These are phyloP conservation scores for Crypturellus tataupa DNA, from an alignment of 2,797 vertebrate species.

Conservation along the genomic window DNA sequence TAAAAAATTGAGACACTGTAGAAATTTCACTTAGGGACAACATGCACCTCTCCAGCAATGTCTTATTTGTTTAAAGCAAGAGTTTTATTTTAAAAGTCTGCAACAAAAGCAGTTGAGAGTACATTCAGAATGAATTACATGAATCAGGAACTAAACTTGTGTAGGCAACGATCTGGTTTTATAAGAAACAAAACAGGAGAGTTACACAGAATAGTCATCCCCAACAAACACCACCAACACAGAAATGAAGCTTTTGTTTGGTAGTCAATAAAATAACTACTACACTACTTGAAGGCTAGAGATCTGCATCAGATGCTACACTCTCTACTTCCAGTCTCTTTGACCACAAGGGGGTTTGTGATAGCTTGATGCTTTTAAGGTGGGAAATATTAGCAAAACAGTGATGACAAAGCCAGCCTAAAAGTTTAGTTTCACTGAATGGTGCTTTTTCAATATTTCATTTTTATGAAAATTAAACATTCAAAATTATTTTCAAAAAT, in stretches of 20 bases:
- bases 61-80: slow-evolving; percentile 53
- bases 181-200: background rate
- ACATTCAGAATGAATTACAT: slow-evolving; percentile 66
- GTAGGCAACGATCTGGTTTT: background rate
- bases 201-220: background rate
- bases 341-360: background rate
- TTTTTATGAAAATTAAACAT: too few relatives aligned
- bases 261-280: background rate
- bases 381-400: background rate
- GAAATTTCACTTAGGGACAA: background rate
- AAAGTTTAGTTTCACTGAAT: too few relatives aligned
- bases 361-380: background rate
- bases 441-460: too few relatives aligned
- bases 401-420: background rate
- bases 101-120: slow-evolving; percentile 47
- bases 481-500: background rate
- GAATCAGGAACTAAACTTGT: slow-evolving; percentile 10
- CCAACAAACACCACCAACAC: background rate
- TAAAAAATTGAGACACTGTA: background rate
- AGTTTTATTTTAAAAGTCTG: slow-evolving; percentile 70
- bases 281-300: background rate
- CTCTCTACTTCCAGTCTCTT: background rate
- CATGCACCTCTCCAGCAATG: background rate
- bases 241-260: background rate
- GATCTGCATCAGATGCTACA: background rate